Evolutionary conservation across 2,797 vertebrate species (phyloP).

Genomic region (Pseudochirops cupreus): DNA sequence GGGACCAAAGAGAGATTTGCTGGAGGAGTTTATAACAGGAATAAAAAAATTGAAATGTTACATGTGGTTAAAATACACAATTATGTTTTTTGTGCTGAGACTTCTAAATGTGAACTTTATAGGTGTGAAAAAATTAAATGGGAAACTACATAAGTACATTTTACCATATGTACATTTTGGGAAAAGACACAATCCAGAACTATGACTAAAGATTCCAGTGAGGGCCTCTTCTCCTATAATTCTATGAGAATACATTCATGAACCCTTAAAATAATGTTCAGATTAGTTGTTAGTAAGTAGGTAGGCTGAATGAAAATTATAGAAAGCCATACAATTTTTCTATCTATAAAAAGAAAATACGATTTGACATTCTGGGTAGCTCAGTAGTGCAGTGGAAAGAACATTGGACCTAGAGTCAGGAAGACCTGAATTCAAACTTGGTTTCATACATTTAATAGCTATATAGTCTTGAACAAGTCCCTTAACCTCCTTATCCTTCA

Average conservation of each 20-base stretch:
- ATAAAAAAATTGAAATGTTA: not conserved
- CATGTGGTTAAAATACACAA: constrained; percentile 4
- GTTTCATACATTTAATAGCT: not conserved
- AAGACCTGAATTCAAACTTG: not conserved
- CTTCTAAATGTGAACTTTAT: not conserved
- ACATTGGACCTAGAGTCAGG: not conserved
- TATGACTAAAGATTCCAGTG: not conserved
- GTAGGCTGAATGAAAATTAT: not conserved
- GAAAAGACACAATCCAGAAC: not conserved
- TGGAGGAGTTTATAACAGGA: not conserved
- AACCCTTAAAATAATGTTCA: not conserved
- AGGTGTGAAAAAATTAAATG: constrained; percentile 9
- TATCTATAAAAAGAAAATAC: not conserved
- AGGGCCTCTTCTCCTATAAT: not conserved
- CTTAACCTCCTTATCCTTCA: not conserved
- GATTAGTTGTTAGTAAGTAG: not conserved
- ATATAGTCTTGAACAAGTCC: not conserved
- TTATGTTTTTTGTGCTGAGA: not conserved
- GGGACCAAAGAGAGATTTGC: not conserved
- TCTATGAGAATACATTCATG: not conserved
- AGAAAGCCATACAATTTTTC: not conserved
- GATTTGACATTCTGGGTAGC: not conserved
- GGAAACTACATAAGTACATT: not conserved
- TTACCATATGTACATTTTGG: not conserved
- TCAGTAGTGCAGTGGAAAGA: not conserved